phyloP scores from a whole-genome alignment of 1,140 invertebrate species.

The Drosophila elegans region DNA sequence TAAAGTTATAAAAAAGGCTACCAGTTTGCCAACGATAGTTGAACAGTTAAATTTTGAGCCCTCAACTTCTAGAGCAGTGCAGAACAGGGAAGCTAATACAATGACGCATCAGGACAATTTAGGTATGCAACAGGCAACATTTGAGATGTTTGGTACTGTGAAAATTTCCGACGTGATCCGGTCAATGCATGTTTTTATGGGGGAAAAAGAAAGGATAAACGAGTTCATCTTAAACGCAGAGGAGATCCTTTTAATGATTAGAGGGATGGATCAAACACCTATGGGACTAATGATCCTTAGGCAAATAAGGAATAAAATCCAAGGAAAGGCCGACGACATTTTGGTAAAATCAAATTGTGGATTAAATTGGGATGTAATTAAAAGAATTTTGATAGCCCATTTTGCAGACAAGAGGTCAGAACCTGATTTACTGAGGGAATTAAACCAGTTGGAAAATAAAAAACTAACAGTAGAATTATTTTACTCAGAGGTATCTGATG shows the following conservation, averaged over 20 bases:
- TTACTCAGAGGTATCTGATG: too few relatives aligned
- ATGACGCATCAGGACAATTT: conserved; percentile 4
- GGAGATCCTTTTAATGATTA: neutral
- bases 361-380: too few relatives aligned
- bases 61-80: conserved; percentile 6
- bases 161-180: conserved; percentile 10
- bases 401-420: too few relatives aligned
- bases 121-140: conserved; percentile 5
- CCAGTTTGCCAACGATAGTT: conserved; percentile 3
- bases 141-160: conserved; percentile 6
- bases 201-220: conserved; percentile 1
- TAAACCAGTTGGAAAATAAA: too few relatives aligned
- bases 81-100: conserved; percentile 4
- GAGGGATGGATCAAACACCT: neutral
- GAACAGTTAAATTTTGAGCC: conserved; percentile 8
- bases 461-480: too few relatives aligned
- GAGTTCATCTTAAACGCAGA: too few relatives aligned
- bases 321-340: too few relatives aligned
- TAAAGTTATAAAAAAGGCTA: conserved; percentile 12
- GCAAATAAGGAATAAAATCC: too few relatives aligned
- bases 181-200: conserved; percentile 1
- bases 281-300: neutral
- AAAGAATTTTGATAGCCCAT: too few relatives aligned
- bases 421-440: too few relatives aligned
- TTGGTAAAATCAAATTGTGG: too few relatives aligned